Evolutionary conservation across 1,140 invertebrate species (phyloP).

Genomic region (Conus ventricosus): DNA sequence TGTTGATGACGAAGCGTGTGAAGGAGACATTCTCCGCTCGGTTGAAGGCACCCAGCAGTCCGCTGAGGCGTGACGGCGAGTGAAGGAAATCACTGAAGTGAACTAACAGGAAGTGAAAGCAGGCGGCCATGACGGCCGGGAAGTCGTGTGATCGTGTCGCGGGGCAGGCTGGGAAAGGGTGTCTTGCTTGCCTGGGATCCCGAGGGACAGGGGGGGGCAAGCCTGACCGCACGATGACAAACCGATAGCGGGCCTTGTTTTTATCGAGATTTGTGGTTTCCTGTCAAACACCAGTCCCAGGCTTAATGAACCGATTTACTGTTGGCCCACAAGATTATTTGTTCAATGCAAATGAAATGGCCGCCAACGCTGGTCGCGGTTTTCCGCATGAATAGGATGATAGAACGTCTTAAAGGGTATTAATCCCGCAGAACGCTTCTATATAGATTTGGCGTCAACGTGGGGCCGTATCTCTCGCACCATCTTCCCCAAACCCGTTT

Average conservation of each 20-base stretch:
- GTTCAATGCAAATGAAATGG: constrained; percentile 31
- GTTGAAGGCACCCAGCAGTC: not conserved
- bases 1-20: not conserved
- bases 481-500: not conserved
- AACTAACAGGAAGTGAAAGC: not conserved
- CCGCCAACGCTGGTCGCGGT: not conserved
- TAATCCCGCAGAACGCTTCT: constrained; percentile 3
- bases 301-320: constrained; percentile 41
- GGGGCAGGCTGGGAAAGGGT: not conserved
- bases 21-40: not conserved
- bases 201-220: constrained; percentile 1
- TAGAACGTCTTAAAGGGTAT: constrained; percentile 21
- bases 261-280: constrained; percentile 39
- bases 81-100: not conserved
- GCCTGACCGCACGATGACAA: constrained; percentile 36
- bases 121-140: not conserved
- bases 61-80: not conserved
- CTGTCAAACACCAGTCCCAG: constrained; percentile 33
- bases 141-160: not conserved
- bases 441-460: constrained; percentile 19
- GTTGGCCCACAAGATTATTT: constrained; percentile 35
- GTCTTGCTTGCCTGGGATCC: not conserved
- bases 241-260: constrained; percentile 30
- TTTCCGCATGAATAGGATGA: constrained; percentile 27
- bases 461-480: constrained; percentile 2